These are phyloP conservation scores for Coleophora flavipennella DNA, from an alignment of 2,888 invertebrate species.

Conservation along the genomic window DNA sequence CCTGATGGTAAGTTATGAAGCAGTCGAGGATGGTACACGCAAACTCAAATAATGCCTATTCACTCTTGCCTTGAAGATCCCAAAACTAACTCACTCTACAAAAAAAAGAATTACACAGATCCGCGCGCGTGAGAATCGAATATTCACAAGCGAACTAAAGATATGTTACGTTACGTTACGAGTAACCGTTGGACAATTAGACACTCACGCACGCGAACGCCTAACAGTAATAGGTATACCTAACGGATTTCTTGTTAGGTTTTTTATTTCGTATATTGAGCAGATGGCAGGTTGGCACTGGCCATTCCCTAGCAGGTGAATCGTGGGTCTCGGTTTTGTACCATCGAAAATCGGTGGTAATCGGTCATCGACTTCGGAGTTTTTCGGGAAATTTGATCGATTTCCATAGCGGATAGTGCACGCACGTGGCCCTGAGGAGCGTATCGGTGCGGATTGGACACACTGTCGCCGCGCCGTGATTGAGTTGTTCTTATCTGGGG, in stretches of 20 bases:
- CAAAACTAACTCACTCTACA: constrained; percentile 41
- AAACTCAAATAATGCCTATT: too few relatives aligned
- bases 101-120: constrained; percentile 51
- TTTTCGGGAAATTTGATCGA: constrained; percentile 55
- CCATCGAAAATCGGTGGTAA: constrained; percentile 50
- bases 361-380: constrained; percentile 51
- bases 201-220: constrained; percentile 42
- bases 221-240: constrained; percentile 27
- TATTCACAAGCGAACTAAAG: constrained; percentile 35
- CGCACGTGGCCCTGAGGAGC: constrained; percentile 49
- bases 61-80: too few relatives aligned
- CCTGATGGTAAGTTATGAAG: too few relatives aligned
- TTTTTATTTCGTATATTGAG: too few relatives aligned
- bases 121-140: constrained; percentile 61
- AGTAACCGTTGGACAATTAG: constrained; percentile 61
- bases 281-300: constrained; percentile 10
- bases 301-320: constrained; percentile 48
- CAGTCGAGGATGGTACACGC: too few relatives aligned
- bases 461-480: constrained; percentile 35
- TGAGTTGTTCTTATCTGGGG: constrained; percentile 26
- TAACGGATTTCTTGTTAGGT: constrained; percentile 23
- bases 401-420: constrained; percentile 67
- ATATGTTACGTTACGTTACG: constrained; percentile 45
- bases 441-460: constrained; percentile 37
- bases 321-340: constrained; percentile 57